Conservation (phyloP, 1,140 invertebrate species). For the Penaeus japonicus region DNA sequence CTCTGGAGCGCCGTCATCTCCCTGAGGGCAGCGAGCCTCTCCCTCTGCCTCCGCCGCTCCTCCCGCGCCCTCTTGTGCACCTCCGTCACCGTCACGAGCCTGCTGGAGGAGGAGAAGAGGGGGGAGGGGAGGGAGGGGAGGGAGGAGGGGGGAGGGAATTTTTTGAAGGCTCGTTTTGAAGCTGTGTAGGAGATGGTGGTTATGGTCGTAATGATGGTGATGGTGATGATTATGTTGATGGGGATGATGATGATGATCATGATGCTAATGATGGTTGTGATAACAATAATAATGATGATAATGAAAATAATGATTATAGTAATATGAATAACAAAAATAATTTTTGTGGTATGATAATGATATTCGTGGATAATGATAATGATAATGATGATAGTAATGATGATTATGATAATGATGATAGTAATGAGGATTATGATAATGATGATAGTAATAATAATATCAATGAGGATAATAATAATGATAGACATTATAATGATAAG, state of each 20-base stretch:
- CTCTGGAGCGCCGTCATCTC: conserved; percentile 4
- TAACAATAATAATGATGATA: too few species aligned
- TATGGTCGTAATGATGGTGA: background rate
- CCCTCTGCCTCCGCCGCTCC: conserved; percentile 21
- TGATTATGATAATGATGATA: too few species aligned
- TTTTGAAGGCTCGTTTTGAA: background rate
- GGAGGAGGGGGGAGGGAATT: too few species aligned
- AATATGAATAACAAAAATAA: too few species aligned
- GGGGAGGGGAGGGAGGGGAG: background rate
- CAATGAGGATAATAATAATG: too few species aligned
- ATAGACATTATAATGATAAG: too few species aligned
- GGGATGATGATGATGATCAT: background rate
- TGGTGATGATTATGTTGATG: background rate
- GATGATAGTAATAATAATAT: too few species aligned
- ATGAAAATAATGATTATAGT: too few species aligned
- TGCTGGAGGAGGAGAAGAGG: background rate
- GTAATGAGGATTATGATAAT: too few species aligned
- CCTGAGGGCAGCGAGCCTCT: conserved; percentile 14
- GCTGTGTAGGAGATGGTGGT: background rate
- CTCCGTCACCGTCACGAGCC: conserved; percentile 35
- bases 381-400: too few species aligned
- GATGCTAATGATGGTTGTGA: background rate
- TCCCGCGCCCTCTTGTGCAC: conserved; percentile 38
- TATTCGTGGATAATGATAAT: too few species aligned
- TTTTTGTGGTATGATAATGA: too few species aligned